phyloP scores from a whole-genome alignment of 2,797 vertebrate species.

The Monodelphis domestica region DNA sequence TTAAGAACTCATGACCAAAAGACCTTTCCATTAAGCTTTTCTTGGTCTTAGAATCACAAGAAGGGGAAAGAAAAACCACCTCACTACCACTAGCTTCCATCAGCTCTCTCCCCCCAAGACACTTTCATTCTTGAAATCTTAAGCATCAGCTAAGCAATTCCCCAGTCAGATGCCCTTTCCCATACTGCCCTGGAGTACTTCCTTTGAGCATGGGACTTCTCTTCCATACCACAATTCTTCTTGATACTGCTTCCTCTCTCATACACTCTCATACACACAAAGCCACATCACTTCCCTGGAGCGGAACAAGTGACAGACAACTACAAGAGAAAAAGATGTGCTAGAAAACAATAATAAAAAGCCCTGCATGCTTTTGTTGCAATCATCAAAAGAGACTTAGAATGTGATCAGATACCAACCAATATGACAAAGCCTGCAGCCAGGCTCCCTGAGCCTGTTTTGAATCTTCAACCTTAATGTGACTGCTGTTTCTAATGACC shows the following conservation, averaged over 20 bases:
- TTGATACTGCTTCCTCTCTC: neutral
- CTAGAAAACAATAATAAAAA: neutral
- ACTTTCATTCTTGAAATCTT: neutral
- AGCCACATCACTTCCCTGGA: neutral
- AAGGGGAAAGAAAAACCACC: neutral
- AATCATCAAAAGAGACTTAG: constrained; percentile 37
- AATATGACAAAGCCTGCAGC: constrained; percentile 29
- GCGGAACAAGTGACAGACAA: neutral
- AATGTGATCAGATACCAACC: constrained; percentile 22
- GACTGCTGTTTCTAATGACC: constrained; percentile 34
- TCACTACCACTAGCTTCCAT: neutral
- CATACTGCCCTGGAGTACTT: neutral
- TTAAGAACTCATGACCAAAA: neutral
- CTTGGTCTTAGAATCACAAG: neutral
- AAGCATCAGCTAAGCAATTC: neutral
- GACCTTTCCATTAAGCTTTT: neutral
- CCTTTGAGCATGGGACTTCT: neutral
- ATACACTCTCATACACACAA: no score
- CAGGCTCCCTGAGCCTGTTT: constrained; percentile 46
- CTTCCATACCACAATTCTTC: neutral
- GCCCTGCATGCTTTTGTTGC: constrained; percentile 21
- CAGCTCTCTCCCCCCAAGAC: neutral
- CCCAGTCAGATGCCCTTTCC: neutral
- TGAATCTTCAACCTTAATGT: constrained; percentile 39
- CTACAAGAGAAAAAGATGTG: neutral